Percentiles rank a stretch among this genome's conserved stretches.
Conservation (phyloP, 2,888 invertebrate species). For the Cephus spinipes region DNA sequence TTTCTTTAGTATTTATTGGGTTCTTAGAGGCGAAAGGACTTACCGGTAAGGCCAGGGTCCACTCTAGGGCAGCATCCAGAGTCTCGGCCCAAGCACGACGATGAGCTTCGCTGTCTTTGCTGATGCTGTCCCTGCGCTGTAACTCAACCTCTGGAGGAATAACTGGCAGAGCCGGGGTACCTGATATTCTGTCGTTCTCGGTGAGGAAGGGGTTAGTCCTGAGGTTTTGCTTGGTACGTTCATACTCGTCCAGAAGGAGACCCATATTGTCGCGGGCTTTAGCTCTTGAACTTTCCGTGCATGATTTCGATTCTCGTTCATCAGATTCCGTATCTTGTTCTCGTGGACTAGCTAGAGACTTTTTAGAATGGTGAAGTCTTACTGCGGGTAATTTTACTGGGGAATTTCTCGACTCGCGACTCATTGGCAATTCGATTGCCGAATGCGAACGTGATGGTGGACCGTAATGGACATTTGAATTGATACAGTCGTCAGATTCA, state of each 20-base stretch:
- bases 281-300: constrained; percentile 6
- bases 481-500: not conserved
- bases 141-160: constrained; percentile 86
- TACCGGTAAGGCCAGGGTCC: constrained; percentile 75
- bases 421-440: constrained; percentile 42
- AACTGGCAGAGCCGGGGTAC: constrained; percentile 73
- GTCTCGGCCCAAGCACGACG: constrained; percentile 87
- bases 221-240: constrained; percentile 57
- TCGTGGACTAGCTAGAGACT: not conserved
- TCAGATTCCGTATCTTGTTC: not conserved
- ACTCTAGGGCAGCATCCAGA: constrained; percentile 85
- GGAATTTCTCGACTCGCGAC: not conserved
- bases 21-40: constrained; percentile 20
- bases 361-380: not conserved
- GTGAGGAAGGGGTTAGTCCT: constrained; percentile 59
- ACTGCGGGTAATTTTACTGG: not conserved
- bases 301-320: not conserved
- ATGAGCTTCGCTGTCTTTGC: constrained; percentile 90
- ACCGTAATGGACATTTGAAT: not conserved
- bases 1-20: not conserved
- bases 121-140: constrained; percentile 78
- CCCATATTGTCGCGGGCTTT: constrained; percentile 43
- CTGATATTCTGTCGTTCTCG: constrained; percentile 28
- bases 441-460: constrained; percentile 50
- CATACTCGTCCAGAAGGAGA: constrained; percentile 58